Conservation (phyloP, 2,797 vertebrate species). For the Diceros bicornis region DNA sequence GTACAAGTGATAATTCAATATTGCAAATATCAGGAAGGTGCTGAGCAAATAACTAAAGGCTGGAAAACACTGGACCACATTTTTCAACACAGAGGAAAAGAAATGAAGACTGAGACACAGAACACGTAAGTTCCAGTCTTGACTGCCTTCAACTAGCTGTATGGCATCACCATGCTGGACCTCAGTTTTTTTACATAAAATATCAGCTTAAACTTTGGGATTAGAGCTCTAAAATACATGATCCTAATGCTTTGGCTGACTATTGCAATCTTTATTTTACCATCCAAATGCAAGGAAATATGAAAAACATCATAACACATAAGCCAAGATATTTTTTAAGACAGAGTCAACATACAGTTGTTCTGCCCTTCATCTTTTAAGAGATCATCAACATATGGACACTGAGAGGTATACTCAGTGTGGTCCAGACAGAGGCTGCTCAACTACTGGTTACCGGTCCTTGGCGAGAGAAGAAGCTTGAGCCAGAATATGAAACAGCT, state of each 20-base stretch:
- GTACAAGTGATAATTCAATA: not conserved
- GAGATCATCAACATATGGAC: not conserved
- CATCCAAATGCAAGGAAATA: not conserved
- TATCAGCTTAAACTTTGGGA: not conserved
- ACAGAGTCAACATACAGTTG: not conserved
- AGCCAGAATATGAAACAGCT: not conserved
- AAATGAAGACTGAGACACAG: not conserved
- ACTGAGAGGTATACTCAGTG: not conserved
- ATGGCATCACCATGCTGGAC: not conserved
- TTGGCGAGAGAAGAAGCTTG: not conserved
- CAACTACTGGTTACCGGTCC: not conserved
- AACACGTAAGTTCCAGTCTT: not conserved
- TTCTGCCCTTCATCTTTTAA: not conserved
- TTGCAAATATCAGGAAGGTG: constrained; percentile 13
- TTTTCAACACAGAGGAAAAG: not conserved
- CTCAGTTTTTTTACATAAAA: constrained; percentile 3
- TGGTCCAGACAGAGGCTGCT: not conserved
- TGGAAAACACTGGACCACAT: not conserved
- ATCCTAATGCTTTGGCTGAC: not conserved
- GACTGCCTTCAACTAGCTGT: not conserved
- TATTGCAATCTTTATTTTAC: not conserved
- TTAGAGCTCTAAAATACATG: not conserved
- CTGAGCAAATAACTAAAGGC: not conserved
- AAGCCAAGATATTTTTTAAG: not conserved
- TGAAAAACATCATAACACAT: not conserved